These are phyloP conservation scores for Beaufortia kweichowensis DNA, from an alignment of 2,113 vertebrate species.

Conservation along the genomic window DNA sequence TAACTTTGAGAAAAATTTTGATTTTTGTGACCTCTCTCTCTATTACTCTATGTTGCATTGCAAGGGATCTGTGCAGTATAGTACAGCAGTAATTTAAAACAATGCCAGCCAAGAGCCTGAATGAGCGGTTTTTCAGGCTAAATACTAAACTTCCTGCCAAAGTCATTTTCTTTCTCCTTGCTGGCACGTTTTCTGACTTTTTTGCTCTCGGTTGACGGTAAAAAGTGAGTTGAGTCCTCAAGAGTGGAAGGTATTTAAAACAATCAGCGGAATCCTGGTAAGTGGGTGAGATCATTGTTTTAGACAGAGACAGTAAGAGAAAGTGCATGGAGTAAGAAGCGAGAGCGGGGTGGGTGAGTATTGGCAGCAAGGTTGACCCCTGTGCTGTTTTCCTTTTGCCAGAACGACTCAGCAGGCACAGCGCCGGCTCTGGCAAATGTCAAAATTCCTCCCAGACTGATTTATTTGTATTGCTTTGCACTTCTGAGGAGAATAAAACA, in stretches of 20 bases:
- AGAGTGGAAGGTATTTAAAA: slow-evolving; percentile 68
- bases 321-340: slow-evolving; percentile 1
- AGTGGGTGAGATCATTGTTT: slow-evolving; percentile 70
- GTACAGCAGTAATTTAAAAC: slow-evolving; percentile 49
- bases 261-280: slow-evolving; percentile 69
- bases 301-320: slow-evolving; percentile 34
- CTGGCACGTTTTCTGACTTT: neutral
- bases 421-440: slow-evolving; percentile 43
- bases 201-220: slow-evolving; percentile 39
- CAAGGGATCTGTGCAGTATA: slow-evolving; percentile 18
- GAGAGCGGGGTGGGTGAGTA: slow-evolving; percentile 6
- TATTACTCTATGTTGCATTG: slow-evolving; percentile 41
- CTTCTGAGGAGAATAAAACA: slow-evolving; percentile 44
- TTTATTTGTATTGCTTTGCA: slow-evolving; percentile 50
- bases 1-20: slow-evolving; percentile 45
- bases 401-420: slow-evolving; percentile 26
- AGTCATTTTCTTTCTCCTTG: slow-evolving; percentile 47
- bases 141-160: slow-evolving; percentile 55
- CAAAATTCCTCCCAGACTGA: slow-evolving; percentile 45
- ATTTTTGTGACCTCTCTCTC: slow-evolving; percentile 11
- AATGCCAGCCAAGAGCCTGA: slow-evolving; percentile 46
- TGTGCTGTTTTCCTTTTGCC: slow-evolving; percentile 43
- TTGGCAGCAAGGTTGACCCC: slow-evolving; percentile 40
- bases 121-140: slow-evolving; percentile 46
- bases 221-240: slow-evolving; percentile 54